Evolutionary conservation across 2,888 invertebrate species (phyloP), one percentile per base, ranked within the genome.

Genomic region (Labia minor): DNA sequence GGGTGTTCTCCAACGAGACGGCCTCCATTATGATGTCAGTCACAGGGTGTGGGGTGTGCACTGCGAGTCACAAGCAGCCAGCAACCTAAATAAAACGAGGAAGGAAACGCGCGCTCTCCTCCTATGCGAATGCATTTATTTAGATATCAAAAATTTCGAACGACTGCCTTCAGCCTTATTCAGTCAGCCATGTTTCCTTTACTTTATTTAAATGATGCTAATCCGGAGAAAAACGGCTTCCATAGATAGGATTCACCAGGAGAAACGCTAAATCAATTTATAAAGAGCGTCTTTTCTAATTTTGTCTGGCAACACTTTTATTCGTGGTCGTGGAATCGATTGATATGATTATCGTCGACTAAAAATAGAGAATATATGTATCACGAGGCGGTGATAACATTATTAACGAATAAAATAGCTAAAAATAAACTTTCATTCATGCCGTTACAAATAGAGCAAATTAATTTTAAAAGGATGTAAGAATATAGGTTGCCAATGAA

Each of bases 131-230:
- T 49, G 49, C 49, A 49, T 49, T 49, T 49, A 49, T 49, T 49
- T 49, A 49, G 49, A 49, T 49, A 49, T 49, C 49, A 49, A 49
- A 49, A 49, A 49, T 49, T 49, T 49, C 33, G n/a, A 49, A 49
- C 49, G 8, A 14, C n/a, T 11, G 49, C 26, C 49, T 49, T 49
- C 49, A 49, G 14, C 49, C 49, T 49, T 49, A 49, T 49, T 49
- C 49, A 49, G 49, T 49, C 49, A 49, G 49, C n/a, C 49, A 49
- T 49, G 49, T 49, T 49, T 49, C 49, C 49, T 49, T 49, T 49
- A 49, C 49, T 49, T 49, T 49, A 49, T 49, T 49, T 49, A 49
- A 49, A 49, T 49, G 49, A 49, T 49, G 49, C 3, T 49, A 49
- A 49, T 49, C 26, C 26, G 8, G 49, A 49, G 49, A 49, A 49